phyloP scores from a whole-genome alignment of 1,140 invertebrate species.

The Formica exsecta region DNA sequence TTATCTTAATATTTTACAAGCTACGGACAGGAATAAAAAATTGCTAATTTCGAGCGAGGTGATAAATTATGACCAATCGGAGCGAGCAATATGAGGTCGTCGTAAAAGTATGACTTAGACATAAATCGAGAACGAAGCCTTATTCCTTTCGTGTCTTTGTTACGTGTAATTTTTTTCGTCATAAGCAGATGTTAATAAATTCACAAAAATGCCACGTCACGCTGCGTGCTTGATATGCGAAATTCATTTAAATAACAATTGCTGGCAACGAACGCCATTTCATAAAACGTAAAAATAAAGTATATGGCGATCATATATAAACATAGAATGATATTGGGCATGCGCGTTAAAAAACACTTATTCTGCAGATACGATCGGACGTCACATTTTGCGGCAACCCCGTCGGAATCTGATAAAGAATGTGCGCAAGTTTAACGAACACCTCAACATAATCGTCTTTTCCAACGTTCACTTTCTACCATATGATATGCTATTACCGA shows the following conservation, averaged over 20 bases:
- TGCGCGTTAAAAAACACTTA: constrained; percentile 44
- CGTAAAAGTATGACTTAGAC: neutral
- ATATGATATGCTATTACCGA: neutral
- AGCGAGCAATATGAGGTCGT: neutral
- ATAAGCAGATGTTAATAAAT: constrained; percentile 71
- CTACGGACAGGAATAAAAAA: neutral
- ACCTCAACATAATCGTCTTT: constrained; percentile 36
- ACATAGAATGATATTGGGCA: constrained; percentile 35
- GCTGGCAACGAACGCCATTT: constrained; percentile 33
- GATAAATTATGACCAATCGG: neutral
- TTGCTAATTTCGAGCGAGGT: neutral
- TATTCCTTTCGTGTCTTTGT: constrained; percentile 11
- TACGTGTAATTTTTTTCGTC: constrained; percentile 12
- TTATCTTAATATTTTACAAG: constrained; percentile 8
- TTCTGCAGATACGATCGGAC: constrained; percentile 39
- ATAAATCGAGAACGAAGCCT: neutral
- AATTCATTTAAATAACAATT: constrained; percentile 73
- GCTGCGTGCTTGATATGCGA: constrained; percentile 56
- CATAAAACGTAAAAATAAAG: constrained; percentile 59
- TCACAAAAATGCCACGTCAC: constrained; percentile 25
- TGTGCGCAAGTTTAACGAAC: constrained; percentile 56
- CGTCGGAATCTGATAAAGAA: constrained; percentile 43
- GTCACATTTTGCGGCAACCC: constrained; percentile 50
- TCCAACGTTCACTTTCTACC: neutral
- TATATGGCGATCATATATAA: constrained; percentile 1